Base-by-base conservation (phyloP, 2,888 invertebrate genomes). In the Anodontia alba region DNA sequence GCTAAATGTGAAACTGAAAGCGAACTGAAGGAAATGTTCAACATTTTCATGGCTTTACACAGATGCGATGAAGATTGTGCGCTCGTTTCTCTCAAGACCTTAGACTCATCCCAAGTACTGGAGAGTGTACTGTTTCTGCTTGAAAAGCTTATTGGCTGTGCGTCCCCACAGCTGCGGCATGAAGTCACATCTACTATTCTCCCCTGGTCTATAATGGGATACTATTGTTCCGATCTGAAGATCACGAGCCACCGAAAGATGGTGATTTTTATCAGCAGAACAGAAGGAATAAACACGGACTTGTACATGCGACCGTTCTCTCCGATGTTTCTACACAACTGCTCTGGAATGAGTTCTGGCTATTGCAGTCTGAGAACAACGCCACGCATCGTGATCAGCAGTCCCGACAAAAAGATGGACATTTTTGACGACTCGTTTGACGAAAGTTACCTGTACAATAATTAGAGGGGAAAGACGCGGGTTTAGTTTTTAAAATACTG, bases 181-280 rank as follows among this genome's bases (percentile, higher is more conserved):
- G 84, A 86, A 12, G 75, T 89, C 36, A 88, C 87, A 17, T 82
- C 87, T n/a, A 80, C 87, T 0, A 78, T 89, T 17, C 62, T 89
- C 69, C 89, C 89, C 0, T 89, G 89, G 89, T 80, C 86, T 3
- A 73, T 89, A 3, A 81, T 89, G 83, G 88, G 86, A 10, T 88
- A 87, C 49, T 85, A 89, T 66, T 89, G 86, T 70, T 83, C 84
- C 12, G 85, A 88, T 69, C 67, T 87, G 71, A 88, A 87, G 42
- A 89, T 89, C 43, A 82, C 82, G 51, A 89, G 89, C 68, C 88
- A 88, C 73, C 74, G 83, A 29, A 89, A 87, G 76, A 89, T 89
- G 88, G 85, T 89, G 26, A 83, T 84, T 29, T 89, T 89, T 66
- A 89, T 89, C 29, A 87, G 86, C 67, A 84, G 85, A 26, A 78